These are phyloP conservation scores for Apogon hyalosoma DNA, from an alignment of 2,797 vertebrate genomes.

Conservation along the genomic window DNA sequence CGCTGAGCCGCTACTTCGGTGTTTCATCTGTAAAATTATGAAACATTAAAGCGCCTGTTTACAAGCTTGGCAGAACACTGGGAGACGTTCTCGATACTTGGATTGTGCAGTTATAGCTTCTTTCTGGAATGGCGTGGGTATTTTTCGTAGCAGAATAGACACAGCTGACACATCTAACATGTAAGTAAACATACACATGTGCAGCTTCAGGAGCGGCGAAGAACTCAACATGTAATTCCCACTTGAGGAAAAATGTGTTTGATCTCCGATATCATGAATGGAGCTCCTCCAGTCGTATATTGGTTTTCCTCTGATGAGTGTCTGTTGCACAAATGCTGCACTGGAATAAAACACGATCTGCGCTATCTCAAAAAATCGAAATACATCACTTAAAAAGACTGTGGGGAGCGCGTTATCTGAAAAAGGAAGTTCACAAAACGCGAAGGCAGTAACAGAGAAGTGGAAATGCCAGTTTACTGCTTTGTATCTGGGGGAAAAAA, in stretches of 20 bases:
- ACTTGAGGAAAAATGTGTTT: constrained; percentile 52
- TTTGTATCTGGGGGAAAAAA: too few species aligned
- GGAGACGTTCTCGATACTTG: constrained; percentile 3
- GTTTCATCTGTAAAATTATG: constrained; percentile 6
- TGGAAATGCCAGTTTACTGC: too few species aligned
- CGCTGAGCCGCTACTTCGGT: background rate
- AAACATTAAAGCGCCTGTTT: constrained; percentile 3
- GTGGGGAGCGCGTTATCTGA: constrained; percentile 10
- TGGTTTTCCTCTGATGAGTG: constrained; percentile 55
- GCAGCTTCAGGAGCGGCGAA: constrained; percentile 22
- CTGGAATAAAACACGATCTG: constrained; percentile 13
- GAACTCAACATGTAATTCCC: constrained; percentile 20
- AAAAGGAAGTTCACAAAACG: constrained; percentile 2
- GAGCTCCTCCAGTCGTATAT: constrained; percentile 37
- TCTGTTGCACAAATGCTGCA: constrained; percentile 45
- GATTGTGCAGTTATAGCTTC: constrained; percentile 2
- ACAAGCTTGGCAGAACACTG: background rate
- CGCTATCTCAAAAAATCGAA: constrained; percentile 17
- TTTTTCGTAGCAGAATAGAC: constrained; percentile 1
- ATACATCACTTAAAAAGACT: constrained; percentile 29
- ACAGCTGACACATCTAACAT: constrained; percentile 17
- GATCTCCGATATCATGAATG: constrained; percentile 53
- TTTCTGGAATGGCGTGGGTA: background rate
- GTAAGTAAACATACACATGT: constrained; percentile 28
- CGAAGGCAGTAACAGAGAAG: background rate